phyloP scores from a whole-genome alignment of 2,797 vertebrate species.

The Bufotes viridis region DNA sequence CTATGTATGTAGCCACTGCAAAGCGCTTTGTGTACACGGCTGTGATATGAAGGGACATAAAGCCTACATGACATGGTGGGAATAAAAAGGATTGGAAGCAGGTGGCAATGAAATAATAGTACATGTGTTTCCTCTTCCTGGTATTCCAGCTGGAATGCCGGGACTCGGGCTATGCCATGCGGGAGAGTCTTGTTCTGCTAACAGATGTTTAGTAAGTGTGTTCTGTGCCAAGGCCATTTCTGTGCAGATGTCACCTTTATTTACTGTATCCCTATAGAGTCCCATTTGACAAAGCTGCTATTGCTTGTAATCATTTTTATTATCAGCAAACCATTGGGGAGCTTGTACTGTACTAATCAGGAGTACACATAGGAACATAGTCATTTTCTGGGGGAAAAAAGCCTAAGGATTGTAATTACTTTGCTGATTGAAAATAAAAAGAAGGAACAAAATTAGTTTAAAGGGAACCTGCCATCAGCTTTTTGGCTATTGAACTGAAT shows the following conservation, averaged over 20 bases:
- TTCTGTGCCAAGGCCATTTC: conserved; percentile 23
- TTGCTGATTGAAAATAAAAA: not conserved
- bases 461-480: too few species aligned
- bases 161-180: not conserved
- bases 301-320: conserved; percentile 3
- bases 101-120: not conserved
- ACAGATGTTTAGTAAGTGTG: conserved; percentile 28
- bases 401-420: not conserved
- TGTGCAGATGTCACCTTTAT: conserved; percentile 34
- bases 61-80: not conserved
- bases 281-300: conserved; percentile 17
- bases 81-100: not conserved
- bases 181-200: not conserved
- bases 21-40: too few species aligned
- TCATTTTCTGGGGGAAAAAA: not conserved
- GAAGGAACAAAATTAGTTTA: too few species aligned
- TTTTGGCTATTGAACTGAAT: too few species aligned
- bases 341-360: not conserved
- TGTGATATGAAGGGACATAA: too few species aligned
- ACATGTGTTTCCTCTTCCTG: not conserved
- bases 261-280: conserved; percentile 15
- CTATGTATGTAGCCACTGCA: too few species aligned
- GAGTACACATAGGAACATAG: not conserved
- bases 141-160: not conserved
- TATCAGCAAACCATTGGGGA: conserved; percentile 1